These are phyloP conservation scores for Patella vulgata DNA, from an alignment of 1,140 invertebrate genomes.

Conservation along the genomic window DNA sequence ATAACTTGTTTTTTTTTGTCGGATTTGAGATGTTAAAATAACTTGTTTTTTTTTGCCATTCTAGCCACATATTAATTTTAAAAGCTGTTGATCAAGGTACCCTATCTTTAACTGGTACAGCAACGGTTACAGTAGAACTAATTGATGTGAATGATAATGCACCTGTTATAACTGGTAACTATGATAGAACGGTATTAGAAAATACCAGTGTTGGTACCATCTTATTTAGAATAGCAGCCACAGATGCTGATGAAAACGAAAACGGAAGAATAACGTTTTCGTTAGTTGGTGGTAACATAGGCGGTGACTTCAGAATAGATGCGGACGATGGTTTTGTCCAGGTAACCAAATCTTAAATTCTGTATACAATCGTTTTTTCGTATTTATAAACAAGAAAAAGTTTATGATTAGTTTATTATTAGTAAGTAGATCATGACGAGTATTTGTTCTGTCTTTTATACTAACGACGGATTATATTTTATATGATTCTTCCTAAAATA, in stretches of 20 bases:
- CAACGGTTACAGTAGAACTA: constrained; percentile 40
- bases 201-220: constrained; percentile 35
- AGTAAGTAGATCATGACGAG: too few species aligned
- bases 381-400: too few species aligned
- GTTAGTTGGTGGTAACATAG: constrained; percentile 40
- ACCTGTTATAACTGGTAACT: constrained; percentile 41
- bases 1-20: too few species aligned
- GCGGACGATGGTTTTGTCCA: constrained; percentile 41
- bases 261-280: constrained; percentile 40
- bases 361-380: too few species aligned
- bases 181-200: constrained; percentile 39
- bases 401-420: too few species aligned
- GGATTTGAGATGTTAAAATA: too few species aligned
- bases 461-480: too few species aligned
- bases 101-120: constrained; percentile 33
- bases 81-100: constrained; percentile 34
- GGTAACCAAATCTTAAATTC: too few species aligned
- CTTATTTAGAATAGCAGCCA: constrained; percentile 40
- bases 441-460: too few species aligned
- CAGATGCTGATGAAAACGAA: constrained; percentile 41
- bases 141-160: constrained; percentile 37
- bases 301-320: constrained; percentile 39
- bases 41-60: too few species aligned
- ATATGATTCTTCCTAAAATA: too few species aligned
- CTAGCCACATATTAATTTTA: constrained; percentile 34